Percentiles rank a stretch among this genome's conserved stretches.
Evolutionary conservation across 2,113 vertebrate species (phyloP).

Genomic region (Polypterus senegalus): DNA sequence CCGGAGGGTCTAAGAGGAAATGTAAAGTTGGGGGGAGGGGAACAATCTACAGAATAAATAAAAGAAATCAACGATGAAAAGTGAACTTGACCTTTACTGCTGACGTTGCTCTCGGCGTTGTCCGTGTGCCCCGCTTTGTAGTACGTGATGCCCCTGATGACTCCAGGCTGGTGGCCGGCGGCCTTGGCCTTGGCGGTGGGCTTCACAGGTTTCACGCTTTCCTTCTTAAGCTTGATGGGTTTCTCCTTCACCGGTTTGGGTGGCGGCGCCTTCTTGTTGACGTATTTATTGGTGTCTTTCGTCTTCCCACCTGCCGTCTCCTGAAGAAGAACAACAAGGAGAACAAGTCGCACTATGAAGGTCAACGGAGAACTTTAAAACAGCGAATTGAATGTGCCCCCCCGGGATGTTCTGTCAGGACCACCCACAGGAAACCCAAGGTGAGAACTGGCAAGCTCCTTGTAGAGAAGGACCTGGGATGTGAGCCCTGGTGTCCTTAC

Average conservation of each 20-base stretch:
- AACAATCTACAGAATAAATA: too few species aligned
- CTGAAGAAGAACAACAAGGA: slow-evolving; percentile 35
- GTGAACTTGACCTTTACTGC: slow-evolving; percentile 30
- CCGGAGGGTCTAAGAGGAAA: too few species aligned
- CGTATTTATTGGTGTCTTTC: slow-evolving; percentile 48
- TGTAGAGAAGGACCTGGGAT: too few species aligned
- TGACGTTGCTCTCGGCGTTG: slow-evolving; percentile 25
- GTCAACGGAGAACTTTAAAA: too few species aligned
- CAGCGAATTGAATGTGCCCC: too few species aligned
- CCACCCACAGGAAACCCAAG: too few species aligned
- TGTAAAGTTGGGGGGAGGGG: too few species aligned
- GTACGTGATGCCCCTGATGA: slow-evolving; percentile 82
- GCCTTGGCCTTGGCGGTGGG: slow-evolving; percentile 63
- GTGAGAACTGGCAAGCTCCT: too few species aligned
- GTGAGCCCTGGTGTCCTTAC: too few species aligned
- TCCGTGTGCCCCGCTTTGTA: slow-evolving; percentile 70
- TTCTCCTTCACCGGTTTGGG: slow-evolving; percentile 65
- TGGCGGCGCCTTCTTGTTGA: slow-evolving; percentile 47
- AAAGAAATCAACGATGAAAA: too few species aligned
- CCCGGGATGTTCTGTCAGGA: too few species aligned
- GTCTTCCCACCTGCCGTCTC: slow-evolving; percentile 49
- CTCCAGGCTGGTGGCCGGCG: slow-evolving; percentile 55
- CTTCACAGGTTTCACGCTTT: slow-evolving; percentile 38
- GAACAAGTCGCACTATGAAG: too few species aligned
- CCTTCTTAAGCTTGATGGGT: slow-evolving; percentile 67